Evolutionary conservation across 1,140 invertebrate genomes (phyloP).

Genomic region (Meloidogyne exigua): DNA sequence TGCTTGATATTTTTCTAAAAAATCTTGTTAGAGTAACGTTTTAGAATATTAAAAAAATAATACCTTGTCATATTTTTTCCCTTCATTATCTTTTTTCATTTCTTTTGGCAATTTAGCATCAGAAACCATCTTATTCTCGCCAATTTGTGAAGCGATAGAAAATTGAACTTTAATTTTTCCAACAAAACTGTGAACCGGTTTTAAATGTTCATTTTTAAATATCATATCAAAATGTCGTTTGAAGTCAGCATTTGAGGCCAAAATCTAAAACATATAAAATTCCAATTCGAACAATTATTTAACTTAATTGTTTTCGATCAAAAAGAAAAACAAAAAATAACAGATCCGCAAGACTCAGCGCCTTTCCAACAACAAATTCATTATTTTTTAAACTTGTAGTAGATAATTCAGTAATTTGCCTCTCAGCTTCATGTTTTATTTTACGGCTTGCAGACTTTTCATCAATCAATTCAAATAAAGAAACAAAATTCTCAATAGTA

Average conservation of each 20-base stretch:
- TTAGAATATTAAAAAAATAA: too few species aligned
- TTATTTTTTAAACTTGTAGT: background rate
- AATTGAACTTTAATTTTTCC: background rate
- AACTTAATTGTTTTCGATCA: background rate
- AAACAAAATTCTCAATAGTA: background rate
- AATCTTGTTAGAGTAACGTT: background rate
- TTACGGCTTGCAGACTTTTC: background rate
- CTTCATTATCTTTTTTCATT: background rate
- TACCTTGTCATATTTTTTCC: background rate
- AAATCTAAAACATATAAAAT: background rate
- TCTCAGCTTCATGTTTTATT: background rate
- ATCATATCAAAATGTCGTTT: background rate
- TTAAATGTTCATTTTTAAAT: background rate
- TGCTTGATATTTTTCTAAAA: constrained; percentile 21
- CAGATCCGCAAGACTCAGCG: background rate
- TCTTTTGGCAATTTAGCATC: background rate
- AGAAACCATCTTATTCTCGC: background rate
- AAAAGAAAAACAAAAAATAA: background rate
- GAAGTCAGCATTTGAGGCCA: background rate
- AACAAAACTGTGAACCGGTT: background rate
- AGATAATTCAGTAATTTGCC: background rate
- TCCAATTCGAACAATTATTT: too few species aligned
- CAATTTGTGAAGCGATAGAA: background rate
- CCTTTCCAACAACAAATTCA: background rate
- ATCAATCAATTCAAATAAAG: background rate